phyloP scores from a whole-genome alignment of 2,113 vertebrate genomes.

The Burhinus oedicnemus region DNA sequence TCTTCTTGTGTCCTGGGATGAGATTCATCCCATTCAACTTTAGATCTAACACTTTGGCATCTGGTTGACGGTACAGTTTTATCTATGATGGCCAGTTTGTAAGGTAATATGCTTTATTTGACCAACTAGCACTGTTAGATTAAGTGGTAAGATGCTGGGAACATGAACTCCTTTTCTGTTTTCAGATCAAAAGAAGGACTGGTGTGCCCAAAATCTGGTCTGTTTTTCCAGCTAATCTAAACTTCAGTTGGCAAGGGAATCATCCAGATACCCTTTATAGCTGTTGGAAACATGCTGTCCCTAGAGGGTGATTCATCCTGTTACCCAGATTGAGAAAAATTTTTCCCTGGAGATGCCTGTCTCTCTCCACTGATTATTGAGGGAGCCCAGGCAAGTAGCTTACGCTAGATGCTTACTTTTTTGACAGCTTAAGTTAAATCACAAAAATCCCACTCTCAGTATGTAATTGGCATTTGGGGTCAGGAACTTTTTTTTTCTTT shows the following conservation, averaged over 20 bases:
- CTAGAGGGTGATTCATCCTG: background rate
- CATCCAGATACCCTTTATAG: background rate
- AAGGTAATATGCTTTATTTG: background rate
- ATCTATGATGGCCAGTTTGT: background rate
- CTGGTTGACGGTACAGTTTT: background rate
- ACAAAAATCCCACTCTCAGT: background rate
- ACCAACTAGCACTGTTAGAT: background rate
- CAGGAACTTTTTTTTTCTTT: background rate
- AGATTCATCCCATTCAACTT: background rate
- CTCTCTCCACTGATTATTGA: background rate
- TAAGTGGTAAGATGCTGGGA: background rate
- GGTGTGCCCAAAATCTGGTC: background rate
- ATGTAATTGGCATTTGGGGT: background rate
- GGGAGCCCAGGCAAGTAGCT: background rate
- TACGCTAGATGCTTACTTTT: background rate
- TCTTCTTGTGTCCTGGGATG: background rate
- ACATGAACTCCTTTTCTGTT: background rate
- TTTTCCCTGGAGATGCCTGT: background rate
- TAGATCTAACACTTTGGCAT: background rate
- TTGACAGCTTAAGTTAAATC: background rate
- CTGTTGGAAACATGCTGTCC: background rate
- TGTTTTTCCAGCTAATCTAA: conserved; percentile 1
- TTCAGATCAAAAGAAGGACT: background rate
- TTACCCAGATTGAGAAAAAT: background rate
- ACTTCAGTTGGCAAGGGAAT: background rate